These are phyloP conservation scores for Aricia agestis DNA, from an alignment of 1,140 invertebrate genomes.

Conservation along the genomic window DNA sequence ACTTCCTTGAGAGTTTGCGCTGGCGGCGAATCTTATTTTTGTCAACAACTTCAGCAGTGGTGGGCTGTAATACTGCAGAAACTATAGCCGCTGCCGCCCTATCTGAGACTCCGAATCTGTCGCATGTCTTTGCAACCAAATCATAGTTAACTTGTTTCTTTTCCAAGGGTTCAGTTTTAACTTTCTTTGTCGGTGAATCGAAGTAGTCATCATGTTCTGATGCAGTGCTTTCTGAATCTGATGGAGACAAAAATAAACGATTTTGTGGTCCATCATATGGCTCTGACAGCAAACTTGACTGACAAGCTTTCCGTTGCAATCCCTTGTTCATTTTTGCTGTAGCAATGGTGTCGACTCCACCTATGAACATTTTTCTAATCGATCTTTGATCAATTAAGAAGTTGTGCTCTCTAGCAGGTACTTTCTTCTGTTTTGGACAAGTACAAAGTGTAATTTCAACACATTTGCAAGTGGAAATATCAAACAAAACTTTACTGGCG, in stretches of 20 bases:
- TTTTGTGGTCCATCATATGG: too few relatives aligned
- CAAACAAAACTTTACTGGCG: constrained; percentile 6
- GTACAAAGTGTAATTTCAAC: not conserved
- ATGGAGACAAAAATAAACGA: too few relatives aligned
- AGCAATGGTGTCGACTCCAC: not conserved
- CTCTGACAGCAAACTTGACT: too few relatives aligned
- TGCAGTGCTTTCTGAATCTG: not conserved
- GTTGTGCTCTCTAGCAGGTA: not conserved
- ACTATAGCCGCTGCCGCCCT: too few relatives aligned
- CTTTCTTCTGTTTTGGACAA: constrained; percentile 10
- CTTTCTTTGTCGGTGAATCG: not conserved
- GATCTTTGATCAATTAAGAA: constrained; percentile 28
- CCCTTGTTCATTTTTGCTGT: not conserved
- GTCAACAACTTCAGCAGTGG: too few relatives aligned
- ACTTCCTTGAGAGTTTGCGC: too few relatives aligned
- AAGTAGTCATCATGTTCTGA: not conserved
- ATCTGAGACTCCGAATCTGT: constrained; percentile 43
- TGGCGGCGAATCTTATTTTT: too few relatives aligned
- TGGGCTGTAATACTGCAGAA: too few relatives aligned
- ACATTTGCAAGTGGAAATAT: constrained; percentile 14
- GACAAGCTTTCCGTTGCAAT: too few relatives aligned
- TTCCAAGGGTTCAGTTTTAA: not conserved
- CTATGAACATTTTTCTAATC: constrained; percentile 12
- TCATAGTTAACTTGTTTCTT: constrained; percentile 7
- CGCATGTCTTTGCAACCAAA: constrained; percentile 32